Evolutionary conservation across 2,888 invertebrate genomes (phyloP).

Genomic region (Zaprionus obscuricornis): DNA sequence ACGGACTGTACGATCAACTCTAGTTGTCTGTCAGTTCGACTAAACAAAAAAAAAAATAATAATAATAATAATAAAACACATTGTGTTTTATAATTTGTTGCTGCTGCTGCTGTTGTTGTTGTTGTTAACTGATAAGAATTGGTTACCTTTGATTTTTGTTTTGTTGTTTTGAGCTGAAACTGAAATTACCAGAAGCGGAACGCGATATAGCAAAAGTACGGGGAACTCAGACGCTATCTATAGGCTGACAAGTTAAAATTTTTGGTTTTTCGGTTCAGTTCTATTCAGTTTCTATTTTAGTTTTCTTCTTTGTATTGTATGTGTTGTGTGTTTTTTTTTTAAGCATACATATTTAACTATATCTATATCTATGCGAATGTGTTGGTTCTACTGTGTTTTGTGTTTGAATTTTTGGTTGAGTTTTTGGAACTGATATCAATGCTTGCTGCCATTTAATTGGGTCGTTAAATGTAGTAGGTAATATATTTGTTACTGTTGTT

Average conservation of each 20-base stretch:
- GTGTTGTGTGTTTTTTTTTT: constrained; percentile 27
- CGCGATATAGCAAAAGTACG: too few species aligned
- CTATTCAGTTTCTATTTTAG: constrained; percentile 18
- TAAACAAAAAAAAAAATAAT: constrained; percentile 3
- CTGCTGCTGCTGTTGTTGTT: constrained; percentile 15
- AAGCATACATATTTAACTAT: constrained; percentile 9
- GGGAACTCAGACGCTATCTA: constrained; percentile 46
- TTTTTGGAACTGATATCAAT: constrained; percentile 64
- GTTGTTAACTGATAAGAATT: constrained; percentile 52
- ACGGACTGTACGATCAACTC: constrained; percentile 29
- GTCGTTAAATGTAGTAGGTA: constrained; percentile 71
- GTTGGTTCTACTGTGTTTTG: constrained; percentile 12
- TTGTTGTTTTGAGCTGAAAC: constrained; percentile 4
- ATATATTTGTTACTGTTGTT: constrained; percentile 29
- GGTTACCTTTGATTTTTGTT: constrained; percentile 72
- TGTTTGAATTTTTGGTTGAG: constrained; percentile 19
- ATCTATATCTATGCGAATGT: constrained; percentile 61
- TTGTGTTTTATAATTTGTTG: constrained; percentile 38
- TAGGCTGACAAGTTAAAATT: constrained; percentile 48
- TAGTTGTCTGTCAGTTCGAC: constrained; percentile 25
- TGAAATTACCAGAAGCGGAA: constrained; percentile 1
- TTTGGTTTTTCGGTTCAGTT: constrained; percentile 24
- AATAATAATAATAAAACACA: too few species aligned
- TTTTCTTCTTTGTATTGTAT: background rate
- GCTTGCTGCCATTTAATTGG: constrained; percentile 71